Base-by-base conservation (phyloP, 1,140 invertebrate species). In the Diorhabda sublineata region DNA sequence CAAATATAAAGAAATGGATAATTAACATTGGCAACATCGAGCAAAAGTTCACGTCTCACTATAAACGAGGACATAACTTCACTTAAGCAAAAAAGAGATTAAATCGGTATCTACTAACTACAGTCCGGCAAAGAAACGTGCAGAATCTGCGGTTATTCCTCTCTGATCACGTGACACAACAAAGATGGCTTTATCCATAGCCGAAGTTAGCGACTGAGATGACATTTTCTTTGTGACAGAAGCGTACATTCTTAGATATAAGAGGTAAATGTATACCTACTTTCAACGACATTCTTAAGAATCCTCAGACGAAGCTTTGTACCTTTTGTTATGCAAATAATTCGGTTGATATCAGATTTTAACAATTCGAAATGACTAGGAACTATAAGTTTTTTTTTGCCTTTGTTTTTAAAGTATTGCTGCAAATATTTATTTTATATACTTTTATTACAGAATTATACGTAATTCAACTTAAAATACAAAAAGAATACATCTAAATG, bases 231-330 rank as follows among this genome's bases (percentile, higher is more conserved):
- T 52, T 52, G 47, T 8, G 47, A 52, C 47, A 52, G 47, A 52
- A n/a, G n/a, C 47, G 6, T n/a, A 52, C 47, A 26, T 26, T 26
- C 26, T 26, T 26, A 52, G 47, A 52, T 52, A 52, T 52, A n/a
- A 26, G 47, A 52, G 47, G 47, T 52, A 52, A 26, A n/a, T 52
- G n/a, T 52, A 52, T 52, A 52, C 47, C 47, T 52, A 52, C 47
- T 52, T 52, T 52, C n/a, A 52, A 52, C 47, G 47, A 52, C 47
- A 52, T 52, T 52, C 47, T 52, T 52, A n/a, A n/a, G 47, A 52
- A 52, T 52, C 47, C n/a, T 52, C 47, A 52, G 47, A 52, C 47
- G n/a, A n/a, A 8, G 6, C 47, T 52, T 52, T 52, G 47, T 52
- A 52, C 47, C n/a, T 52, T 52, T 52, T 52, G 47, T 52, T 52